A percentile compares a stretch with the other conserved stretches of the same genome.
Conservation (phyloP, 1,140 invertebrate species). For the Laodelphax striatellus region DNA sequence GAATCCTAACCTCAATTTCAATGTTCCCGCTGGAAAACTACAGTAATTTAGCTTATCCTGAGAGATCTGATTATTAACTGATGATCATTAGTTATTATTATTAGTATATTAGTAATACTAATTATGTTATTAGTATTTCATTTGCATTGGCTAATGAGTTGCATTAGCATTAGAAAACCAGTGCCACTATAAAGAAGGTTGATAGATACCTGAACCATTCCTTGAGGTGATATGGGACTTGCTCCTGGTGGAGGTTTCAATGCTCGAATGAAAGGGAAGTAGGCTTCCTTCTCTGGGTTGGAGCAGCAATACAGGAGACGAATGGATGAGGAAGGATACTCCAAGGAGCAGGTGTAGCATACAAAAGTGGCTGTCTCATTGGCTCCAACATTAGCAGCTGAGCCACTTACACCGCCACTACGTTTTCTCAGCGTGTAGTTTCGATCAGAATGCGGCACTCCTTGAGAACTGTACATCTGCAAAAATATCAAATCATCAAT, state of each 20-base stretch:
- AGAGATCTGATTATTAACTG: too few relatives aligned
- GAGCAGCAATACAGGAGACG: slow-evolving; percentile 71
- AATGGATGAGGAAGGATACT: slow-evolving; percentile 57
- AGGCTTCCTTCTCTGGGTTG: slow-evolving; percentile 73
- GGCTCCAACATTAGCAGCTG: slow-evolving; percentile 23
- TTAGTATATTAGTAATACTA: too few relatives aligned
- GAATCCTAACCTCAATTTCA: too few relatives aligned
- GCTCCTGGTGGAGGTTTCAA: slow-evolving; percentile 67
- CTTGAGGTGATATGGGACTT: slow-evolving; percentile 68
- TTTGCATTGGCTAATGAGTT: too few relatives aligned
- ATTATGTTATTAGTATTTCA: too few relatives aligned
- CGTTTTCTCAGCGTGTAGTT: slow-evolving; percentile 68
- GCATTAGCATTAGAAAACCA: too few relatives aligned
- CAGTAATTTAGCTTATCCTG: too few relatives aligned
- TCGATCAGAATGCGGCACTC: slow-evolving; percentile 59
- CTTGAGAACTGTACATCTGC: slow-evolving; percentile 32
- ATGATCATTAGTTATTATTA: too few relatives aligned
- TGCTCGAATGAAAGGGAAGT: slow-evolving; percentile 74
- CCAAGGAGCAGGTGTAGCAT: slow-evolving; percentile 76
- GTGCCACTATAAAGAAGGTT: too few relatives aligned
- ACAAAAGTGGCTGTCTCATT: slow-evolving; percentile 61
- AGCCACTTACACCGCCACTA: slow-evolving; percentile 36
- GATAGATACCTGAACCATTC: slow-evolving; percentile 36
- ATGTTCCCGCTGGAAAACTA: too few relatives aligned
- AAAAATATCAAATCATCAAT: too few relatives aligned